phyloP scores from a whole-genome alignment of 2,113 vertebrate genomes.

The Himantopus leucocephalus region DNA sequence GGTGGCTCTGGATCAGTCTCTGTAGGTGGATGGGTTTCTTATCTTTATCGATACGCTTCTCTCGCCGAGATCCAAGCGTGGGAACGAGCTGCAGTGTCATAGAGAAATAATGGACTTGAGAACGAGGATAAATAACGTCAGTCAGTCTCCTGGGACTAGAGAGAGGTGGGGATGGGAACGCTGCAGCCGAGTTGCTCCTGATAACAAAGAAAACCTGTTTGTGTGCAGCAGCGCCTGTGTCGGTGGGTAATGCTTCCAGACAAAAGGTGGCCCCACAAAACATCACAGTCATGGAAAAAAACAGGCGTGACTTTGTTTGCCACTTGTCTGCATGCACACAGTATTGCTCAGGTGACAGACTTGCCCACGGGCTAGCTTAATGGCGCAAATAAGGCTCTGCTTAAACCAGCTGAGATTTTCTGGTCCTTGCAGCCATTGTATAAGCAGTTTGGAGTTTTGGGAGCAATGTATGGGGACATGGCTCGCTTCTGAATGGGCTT shows the following conservation, averaged over 20 bases:
- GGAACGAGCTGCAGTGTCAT: fast-evolving
- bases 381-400: not conserved
- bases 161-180: not conserved
- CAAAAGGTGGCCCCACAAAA: not conserved
- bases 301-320: not conserved
- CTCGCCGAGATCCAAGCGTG: not conserved
- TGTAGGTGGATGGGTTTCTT: not conserved
- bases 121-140: not conserved
- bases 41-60: fast-evolving
- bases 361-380: fast-evolving
- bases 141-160: not conserved
- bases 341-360: not conserved
- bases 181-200: not conserved
- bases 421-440: not conserved
- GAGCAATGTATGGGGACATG: not conserved
- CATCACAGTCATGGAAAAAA: not conserved
- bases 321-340: not conserved
- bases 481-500: not conserved
- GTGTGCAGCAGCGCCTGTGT: not conserved
- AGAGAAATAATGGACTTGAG: not conserved
- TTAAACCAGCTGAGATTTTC: not conserved
- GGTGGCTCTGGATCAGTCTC: not conserved
- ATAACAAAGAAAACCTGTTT: not conserved
- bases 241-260: fast-evolving
- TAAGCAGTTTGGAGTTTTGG: not conserved